A percentile compares a stretch with the other conserved stretches of the same genome.
Conservation (phyloP, 2,888 invertebrate species). For the Sycophila texana region DNA sequence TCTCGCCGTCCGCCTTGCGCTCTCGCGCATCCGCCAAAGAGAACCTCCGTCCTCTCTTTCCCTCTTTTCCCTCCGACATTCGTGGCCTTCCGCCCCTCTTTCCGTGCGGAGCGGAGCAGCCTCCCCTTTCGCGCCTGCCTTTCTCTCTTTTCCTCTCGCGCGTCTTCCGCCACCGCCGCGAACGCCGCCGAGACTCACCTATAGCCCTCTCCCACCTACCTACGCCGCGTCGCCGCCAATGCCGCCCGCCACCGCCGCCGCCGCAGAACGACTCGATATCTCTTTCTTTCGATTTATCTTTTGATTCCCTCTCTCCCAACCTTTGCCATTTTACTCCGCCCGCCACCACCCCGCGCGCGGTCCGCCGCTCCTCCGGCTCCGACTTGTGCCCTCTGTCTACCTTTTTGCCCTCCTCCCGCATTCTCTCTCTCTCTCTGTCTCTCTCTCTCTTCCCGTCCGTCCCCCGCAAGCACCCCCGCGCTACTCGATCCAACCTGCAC, state of each 20-base stretch:
- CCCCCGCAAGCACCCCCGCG: not conserved
- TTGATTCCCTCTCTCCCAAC: constrained; percentile 56
- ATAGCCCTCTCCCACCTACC: constrained; percentile 29
- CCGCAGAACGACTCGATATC: constrained; percentile 56
- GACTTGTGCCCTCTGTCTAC: not conserved
- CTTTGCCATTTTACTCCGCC: constrained; percentile 57
- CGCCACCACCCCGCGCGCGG: constrained; percentile 54
- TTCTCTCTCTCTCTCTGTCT: not conserved
- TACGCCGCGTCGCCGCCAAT: constrained; percentile 31
- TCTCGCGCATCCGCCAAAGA: constrained; percentile 54
- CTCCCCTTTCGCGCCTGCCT: constrained; percentile 65
- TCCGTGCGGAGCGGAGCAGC: constrained; percentile 63
- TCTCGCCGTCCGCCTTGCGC: constrained; percentile 58
- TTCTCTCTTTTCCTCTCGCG: constrained; percentile 59
- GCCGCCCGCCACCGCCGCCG: constrained; percentile 49
- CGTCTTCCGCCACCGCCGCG: constrained; percentile 54
- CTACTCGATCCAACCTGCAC: not conserved
- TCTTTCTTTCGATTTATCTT: constrained; percentile 59
- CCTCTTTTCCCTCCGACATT: constrained; percentile 73
- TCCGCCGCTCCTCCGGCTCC: constrained; percentile 25
- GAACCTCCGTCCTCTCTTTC: constrained; percentile 64
- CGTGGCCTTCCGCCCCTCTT: constrained; percentile 71
- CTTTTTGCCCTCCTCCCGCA: not conserved
- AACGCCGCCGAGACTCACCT: constrained; percentile 16
- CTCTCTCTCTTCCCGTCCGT: not conserved